Base-by-base conservation (phyloP, 1,140 invertebrate genomes). In the Bombus cullumanus region DNA sequence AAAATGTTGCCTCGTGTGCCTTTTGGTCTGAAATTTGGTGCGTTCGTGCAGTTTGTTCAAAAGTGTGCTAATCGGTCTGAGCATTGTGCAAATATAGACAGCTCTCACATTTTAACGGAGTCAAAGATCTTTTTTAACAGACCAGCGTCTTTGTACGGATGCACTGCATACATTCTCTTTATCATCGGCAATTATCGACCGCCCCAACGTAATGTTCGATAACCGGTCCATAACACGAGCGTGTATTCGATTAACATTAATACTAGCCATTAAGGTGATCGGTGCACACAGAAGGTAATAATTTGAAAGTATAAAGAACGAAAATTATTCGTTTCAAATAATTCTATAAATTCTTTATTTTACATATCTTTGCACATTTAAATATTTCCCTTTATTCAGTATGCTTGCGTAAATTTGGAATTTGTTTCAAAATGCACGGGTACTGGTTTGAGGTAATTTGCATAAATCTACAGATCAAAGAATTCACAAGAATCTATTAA, bases 181-280 rank as follows among this genome's bases (percentile, higher is more conserved):
- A 47, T 73, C 71, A 39, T 41, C 28, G 69, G 34, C 69, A 71
- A 71, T 71, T 71, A 71, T 71, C 69, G 25, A 72, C 6, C 41
- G 41, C 41, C 13, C 10, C 25, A 15, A 18, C 15, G 15, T 18
- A 15, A 43, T 47, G 37, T 13, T 31, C 39, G 43, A 43, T 31
- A 73, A 47, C n/a, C 71, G 41, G 15, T 73, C 15, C 71, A 43
- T 31, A 31, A 43, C 13, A 15, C 15, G 39, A 31, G 10, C 28
- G 28, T 62, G 39, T 71, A n/a, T 73, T 22, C n/a, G n/a, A 72
- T 72, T 41, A 41, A 72, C 69, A n/a, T 39, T 41, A 41, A 41
- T 72, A 41, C 28, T 15, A 41, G 39, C 64, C 8, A 39, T 28
- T 39, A 39, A 39, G 37, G 25, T n/a, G 25, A 8, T 75, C 43